Evolutionary conservation across 2,888 invertebrate genomes (phyloP), one percentile per base, ranked within the genome.

Genomic region (Idaea straminata): DNA sequence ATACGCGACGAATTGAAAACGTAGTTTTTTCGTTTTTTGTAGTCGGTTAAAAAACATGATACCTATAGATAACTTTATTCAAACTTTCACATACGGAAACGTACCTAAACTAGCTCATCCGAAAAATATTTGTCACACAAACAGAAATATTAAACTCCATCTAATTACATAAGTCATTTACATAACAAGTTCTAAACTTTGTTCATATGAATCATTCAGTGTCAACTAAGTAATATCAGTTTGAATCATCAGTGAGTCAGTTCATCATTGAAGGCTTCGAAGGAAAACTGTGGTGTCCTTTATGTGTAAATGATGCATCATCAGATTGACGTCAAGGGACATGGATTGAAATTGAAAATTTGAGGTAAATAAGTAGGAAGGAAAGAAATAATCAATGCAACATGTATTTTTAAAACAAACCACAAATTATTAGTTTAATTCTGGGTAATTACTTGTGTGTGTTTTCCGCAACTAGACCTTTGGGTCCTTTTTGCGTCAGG

Each of bases 191-290:
- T 47, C 10, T 36, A 7, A 13, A 47, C 47, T 47, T 47, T 47
- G 47, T 10, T 47, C 7, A 13, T 47, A 10, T 47, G 47, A 47
- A 47, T 47, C 47, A 47, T 47, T 47, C 47, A 7, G 47, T 47
- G 47, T 47, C 47, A 47, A 47, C 47, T 47, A 4, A 10, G 36
- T 25, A 25, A 25, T 25, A 25, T 5, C 10, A 13, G 38, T 59
- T 15, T 64, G 64, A 64, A 16, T 64, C 64, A 64, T 59, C n/a
- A 16, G 58, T 65, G 64, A 61, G 61, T 64, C 64, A 65, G 34
- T 57, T 15, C 47, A 57, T 7, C 59, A 59, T 35, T 63, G 59
- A n/a, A 63, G 63, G 63, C 63, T 63, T 63, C 38, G 35, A 36
- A 58, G 63, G 63, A 58, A 59, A 59, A 16, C 10, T 1, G 59